phyloP scores from a whole-genome alignment of 2,797 vertebrate genomes.

The Vultur gryphus region DNA sequence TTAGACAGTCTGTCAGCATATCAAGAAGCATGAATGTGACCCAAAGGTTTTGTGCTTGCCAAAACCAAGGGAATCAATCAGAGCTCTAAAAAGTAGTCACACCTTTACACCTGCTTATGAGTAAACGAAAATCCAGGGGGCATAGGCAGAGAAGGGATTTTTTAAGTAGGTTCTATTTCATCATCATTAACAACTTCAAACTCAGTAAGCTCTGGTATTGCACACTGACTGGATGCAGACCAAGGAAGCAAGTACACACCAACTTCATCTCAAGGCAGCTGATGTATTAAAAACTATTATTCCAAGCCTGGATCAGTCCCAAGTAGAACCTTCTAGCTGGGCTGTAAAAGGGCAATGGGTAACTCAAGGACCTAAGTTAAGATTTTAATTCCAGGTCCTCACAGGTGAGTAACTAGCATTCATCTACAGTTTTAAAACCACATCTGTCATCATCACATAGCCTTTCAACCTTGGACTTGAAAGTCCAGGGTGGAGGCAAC shows the following conservation, averaged over 20 bases:
- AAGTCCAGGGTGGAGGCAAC: background rate
- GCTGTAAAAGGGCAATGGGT: background rate
- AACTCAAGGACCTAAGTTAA: background rate
- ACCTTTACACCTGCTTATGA: background rate
- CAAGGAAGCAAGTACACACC: background rate
- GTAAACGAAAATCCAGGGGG: background rate
- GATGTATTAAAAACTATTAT: background rate
- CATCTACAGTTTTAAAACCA: background rate
- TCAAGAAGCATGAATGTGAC: background rate
- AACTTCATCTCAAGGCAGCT: background rate
- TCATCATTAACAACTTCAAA: background rate
- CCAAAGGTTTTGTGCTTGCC: background rate
- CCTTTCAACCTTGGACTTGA: background rate
- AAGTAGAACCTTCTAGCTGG: background rate
- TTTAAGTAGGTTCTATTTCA: background rate
- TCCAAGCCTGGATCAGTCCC: background rate
- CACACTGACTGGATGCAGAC: background rate
- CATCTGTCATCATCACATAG: rapidly evolving
- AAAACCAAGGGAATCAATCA: background rate
- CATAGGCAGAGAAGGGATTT: background rate
- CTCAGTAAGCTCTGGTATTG: background rate
- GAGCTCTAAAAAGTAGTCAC: background rate
- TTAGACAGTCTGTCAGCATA: background rate
- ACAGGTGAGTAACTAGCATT: background rate
- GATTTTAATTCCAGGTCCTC: background rate